These are phyloP conservation scores for Tetragonula carbonaria DNA, from an alignment of 2,888 invertebrate genomes.

Conservation along the genomic window DNA sequence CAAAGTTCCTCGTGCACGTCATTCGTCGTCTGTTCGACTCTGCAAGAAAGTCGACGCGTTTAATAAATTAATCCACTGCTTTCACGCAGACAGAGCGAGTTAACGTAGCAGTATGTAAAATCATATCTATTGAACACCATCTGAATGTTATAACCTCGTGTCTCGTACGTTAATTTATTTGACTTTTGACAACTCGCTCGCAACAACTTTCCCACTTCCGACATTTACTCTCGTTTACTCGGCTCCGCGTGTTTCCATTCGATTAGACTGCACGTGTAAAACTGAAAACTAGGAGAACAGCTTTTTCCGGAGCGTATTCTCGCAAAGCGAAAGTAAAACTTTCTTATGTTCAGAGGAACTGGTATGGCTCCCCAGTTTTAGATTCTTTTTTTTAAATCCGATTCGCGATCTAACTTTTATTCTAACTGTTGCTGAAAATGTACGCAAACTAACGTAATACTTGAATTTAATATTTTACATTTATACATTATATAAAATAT, in stretches of 20 bases:
- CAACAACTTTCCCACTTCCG: neutral
- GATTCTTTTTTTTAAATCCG: too few relatives aligned
- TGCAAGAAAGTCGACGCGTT: neutral
- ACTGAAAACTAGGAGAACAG: neutral
- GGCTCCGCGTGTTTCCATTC: neutral
- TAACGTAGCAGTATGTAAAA: neutral
- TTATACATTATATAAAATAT: too few relatives aligned
- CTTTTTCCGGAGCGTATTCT: too few relatives aligned
- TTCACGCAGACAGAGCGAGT: neutral
- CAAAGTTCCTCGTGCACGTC: neutral
- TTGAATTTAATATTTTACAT: too few relatives aligned
- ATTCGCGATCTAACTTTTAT: too few relatives aligned
- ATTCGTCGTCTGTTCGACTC: neutral
- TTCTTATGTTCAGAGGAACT: neutral
- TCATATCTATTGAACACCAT: neutral
- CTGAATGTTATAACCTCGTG: neutral
- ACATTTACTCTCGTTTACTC: neutral
- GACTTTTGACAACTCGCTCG: neutral
- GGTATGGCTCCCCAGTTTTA: too few relatives aligned
- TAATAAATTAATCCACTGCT: neutral
- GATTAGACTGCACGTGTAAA: neutral
- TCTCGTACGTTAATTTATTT: neutral
- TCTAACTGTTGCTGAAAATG: too few relatives aligned
- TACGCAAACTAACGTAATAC: too few relatives aligned
- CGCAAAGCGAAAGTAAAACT: neutral